A percentile compares a stretch with the other conserved stretches of the same genome.
Conservation (phyloP, 2,797 vertebrate species). For the Dendrocincla fuliginosa region DNA sequence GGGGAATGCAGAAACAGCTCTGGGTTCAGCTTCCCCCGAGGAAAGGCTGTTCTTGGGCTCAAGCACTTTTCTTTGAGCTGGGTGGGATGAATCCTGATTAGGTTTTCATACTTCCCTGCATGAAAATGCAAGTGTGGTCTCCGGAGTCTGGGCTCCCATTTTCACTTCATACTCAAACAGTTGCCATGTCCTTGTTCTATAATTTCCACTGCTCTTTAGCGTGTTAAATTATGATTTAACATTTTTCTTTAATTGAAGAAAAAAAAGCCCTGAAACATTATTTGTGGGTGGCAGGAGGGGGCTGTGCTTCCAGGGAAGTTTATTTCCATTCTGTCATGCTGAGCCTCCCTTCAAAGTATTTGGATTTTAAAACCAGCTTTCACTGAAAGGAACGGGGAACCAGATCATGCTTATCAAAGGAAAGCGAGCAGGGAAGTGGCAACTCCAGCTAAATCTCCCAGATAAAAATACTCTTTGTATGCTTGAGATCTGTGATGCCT, state of each 20-base stretch:
- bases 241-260: conserved; percentile 16
- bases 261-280: background rate
- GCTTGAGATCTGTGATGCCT: conserved; percentile 20
- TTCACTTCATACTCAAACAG: background rate
- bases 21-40: background rate
- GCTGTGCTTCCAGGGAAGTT: conserved; percentile 25
- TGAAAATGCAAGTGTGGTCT: background rate
- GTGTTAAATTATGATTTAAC: background rate
- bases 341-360: conserved; percentile 17
- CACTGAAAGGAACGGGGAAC: background rate
- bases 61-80: background rate
- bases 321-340: conserved; percentile 46
- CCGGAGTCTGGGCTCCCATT: background rate
- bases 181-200: background rate
- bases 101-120: background rate
- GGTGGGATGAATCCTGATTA: background rate
- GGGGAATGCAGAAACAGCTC: background rate
- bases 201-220: background rate
- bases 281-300: background rate
- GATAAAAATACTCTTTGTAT: background rate
- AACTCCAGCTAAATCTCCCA: conserved; percentile 29
- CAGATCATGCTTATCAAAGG: conserved; percentile 44
- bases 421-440: conserved; percentile 1
- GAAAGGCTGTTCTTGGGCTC: background rate
- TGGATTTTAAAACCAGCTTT: conserved; percentile 41